Evolutionary conservation across 2,797 vertebrate species (phyloP).

Genomic region (Allobates femoralis): DNA sequence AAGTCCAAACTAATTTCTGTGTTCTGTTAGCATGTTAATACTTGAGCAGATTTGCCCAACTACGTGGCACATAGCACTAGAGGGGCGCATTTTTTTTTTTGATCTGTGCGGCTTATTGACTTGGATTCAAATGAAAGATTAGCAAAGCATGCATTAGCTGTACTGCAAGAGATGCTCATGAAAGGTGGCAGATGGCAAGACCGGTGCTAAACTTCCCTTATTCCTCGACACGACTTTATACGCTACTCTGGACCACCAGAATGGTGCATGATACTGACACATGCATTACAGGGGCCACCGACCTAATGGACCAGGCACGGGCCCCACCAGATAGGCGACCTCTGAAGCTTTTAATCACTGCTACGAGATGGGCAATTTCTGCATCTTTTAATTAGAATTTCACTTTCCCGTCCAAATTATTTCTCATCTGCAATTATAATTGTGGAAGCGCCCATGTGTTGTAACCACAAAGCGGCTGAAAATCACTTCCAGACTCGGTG

Average conservation of each 20-base stretch:
- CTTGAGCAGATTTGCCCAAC: not conserved
- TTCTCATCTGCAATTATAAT: conserved; percentile 8
- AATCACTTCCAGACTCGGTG: not conserved
- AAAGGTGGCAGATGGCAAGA: conserved; percentile 7
- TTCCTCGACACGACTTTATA: conserved; percentile 10
- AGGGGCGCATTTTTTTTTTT: not conserved
- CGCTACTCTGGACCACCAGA: conserved; percentile 34
- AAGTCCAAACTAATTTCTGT: conserved; percentile 28
- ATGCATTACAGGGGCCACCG: conserved; percentile 53
- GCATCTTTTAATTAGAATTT: not conserved
- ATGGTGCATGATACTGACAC: conserved; percentile 70
- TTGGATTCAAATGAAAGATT: not conserved
- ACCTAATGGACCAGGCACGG: not conserved
- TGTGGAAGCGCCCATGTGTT: not conserved
- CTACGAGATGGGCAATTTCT: not conserved
- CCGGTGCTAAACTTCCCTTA: not conserved
- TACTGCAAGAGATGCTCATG: not conserved
- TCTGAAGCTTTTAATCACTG: conserved; percentile 44
- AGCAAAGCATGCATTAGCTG: conserved; percentile 26
- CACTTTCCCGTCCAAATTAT: not conserved
- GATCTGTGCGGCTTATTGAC: not conserved
- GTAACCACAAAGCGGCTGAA: not conserved
- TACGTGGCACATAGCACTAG: not conserved
- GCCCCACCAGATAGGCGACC: not conserved
- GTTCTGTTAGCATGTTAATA: conserved; percentile 38